These are phyloP conservation scores for Urechis unicinctus DNA, from an alignment of 2,888 invertebrate genomes.

Conservation along the genomic window DNA sequence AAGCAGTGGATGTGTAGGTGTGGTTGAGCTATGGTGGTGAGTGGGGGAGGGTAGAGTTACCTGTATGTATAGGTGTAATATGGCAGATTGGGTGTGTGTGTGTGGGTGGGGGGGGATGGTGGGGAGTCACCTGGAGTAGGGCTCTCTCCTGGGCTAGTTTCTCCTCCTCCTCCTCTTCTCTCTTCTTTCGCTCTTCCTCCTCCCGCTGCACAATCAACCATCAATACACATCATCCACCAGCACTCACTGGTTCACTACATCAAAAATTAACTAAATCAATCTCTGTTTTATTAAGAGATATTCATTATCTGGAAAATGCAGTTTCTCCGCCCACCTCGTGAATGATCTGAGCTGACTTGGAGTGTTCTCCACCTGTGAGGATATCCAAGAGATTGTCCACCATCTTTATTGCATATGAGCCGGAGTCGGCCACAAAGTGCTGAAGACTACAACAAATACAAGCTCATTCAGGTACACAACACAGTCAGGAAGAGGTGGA, in stretches of 20 bases:
- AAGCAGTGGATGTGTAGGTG: too few species aligned
- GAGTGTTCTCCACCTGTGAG: slow-evolving; percentile 78
- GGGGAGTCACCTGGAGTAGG: neutral
- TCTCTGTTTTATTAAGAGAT: neutral
- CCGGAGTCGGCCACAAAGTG: slow-evolving; percentile 71
- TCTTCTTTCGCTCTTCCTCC: slow-evolving; percentile 1
- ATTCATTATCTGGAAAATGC: neutral
- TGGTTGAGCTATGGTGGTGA: too few species aligned
- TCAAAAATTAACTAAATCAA: neutral
- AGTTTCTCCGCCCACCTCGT: slow-evolving; percentile 6
- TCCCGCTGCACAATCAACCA: neutral
- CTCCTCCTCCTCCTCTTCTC: neutral
- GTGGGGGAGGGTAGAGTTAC: too few species aligned
- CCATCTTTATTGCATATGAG: slow-evolving; percentile 69
- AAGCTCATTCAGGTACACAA: neutral
- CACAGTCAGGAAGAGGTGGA: neutral
- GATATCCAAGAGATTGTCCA: slow-evolving; percentile 74
- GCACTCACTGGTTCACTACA: neutral
- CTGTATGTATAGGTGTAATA: too few species aligned
- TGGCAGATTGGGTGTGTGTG: too few species aligned
- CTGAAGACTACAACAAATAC: slow-evolving; percentile 57
- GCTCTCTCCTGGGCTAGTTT: neutral
- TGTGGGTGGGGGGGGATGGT: too few species aligned
- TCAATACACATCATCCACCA: neutral
- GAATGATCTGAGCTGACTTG: slow-evolving; percentile 57